phyloP scores from a whole-genome alignment of 2,888 invertebrate genomes.

The Boloria selene region DNA sequence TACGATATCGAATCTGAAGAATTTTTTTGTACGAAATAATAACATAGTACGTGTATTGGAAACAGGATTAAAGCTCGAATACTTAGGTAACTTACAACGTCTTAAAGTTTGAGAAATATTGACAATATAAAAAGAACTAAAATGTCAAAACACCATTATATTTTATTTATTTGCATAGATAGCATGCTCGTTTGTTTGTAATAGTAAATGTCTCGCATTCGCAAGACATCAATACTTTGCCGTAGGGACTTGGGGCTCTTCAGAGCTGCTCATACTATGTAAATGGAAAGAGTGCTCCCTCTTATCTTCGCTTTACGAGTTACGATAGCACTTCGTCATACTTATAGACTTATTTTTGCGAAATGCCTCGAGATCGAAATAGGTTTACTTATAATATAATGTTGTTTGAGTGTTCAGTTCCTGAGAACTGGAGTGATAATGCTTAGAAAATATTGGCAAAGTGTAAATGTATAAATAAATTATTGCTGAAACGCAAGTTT shows the following conservation, averaged over 20 bases:
- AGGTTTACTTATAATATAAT: slow-evolving; percentile 43
- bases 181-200: slow-evolving; percentile 5
- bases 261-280: slow-evolving; percentile 1
- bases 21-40: too few relatives aligned
- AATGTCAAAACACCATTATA: background rate
- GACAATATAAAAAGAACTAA: slow-evolving; percentile 5
- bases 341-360: slow-evolving; percentile 37
- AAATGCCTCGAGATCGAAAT: slow-evolving; percentile 53
- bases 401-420: slow-evolving; percentile 52
- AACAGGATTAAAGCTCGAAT: slow-evolving; percentile 4
- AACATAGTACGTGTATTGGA: background rate
- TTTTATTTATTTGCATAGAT: too few relatives aligned
- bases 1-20: background rate
- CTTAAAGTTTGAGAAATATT: slow-evolving; percentile 16
- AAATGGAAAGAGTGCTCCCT: slow-evolving; percentile 18
- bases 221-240: background rate
- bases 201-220: background rate
- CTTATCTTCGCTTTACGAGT: slow-evolving; percentile 19
- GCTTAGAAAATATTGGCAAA: slow-evolving; percentile 69
- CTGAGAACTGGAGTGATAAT: slow-evolving; percentile 65
- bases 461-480: slow-evolving; percentile 77
- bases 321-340: slow-evolving; percentile 23
- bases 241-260: background rate
- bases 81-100: background rate
- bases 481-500: slow-evolving; percentile 65